phyloP scores from a whole-genome alignment of 2,888 invertebrate species.

The Crossocerus cetratus region DNA sequence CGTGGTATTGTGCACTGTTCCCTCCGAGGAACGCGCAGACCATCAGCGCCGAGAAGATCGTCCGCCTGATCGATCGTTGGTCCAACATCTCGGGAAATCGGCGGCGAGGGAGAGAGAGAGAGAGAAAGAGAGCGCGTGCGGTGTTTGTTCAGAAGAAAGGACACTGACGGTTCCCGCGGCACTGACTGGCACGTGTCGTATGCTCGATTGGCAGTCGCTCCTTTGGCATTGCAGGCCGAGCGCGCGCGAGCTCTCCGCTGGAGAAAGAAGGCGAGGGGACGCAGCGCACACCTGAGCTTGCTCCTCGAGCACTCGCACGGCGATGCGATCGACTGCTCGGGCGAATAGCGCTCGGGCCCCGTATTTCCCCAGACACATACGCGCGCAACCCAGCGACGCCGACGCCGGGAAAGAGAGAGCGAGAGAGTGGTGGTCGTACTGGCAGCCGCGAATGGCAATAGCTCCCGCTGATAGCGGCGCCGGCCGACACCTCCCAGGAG shows the following conservation, averaged over 20 bases:
- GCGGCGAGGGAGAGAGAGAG: background rate
- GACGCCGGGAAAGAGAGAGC: background rate
- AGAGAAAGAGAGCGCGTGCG: too few relatives aligned
- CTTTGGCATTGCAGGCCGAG: conserved; percentile 18
- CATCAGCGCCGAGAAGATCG: conserved; percentile 34
- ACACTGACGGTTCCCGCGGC: background rate
- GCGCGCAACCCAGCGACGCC: conserved; percentile 1
- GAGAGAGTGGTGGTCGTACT: background rate
- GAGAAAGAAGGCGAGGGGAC: conserved; percentile 24
- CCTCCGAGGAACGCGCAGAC: conserved; percentile 43
- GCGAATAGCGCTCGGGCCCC: conserved; percentile 38
- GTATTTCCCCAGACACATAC: conserved; percentile 50
- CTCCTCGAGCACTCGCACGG: conserved; percentile 34
- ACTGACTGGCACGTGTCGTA: conserved; percentile 19
- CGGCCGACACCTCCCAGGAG: too few relatives aligned
- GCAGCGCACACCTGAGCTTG: conserved; percentile 52
- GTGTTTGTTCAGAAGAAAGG: background rate
- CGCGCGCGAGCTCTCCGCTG: background rate
- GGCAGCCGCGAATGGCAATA: conserved; percentile 21
- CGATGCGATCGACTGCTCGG: conserved; percentile 53
- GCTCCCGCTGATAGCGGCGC: background rate
- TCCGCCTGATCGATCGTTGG: conserved; percentile 4
- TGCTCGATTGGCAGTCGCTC: conserved; percentile 1
- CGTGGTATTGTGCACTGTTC: conserved; percentile 12
- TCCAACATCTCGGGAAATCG: background rate